Conservation (phyloP, 2,797 vertebrate genomes). For the Enoplosus armatus region DNA sequence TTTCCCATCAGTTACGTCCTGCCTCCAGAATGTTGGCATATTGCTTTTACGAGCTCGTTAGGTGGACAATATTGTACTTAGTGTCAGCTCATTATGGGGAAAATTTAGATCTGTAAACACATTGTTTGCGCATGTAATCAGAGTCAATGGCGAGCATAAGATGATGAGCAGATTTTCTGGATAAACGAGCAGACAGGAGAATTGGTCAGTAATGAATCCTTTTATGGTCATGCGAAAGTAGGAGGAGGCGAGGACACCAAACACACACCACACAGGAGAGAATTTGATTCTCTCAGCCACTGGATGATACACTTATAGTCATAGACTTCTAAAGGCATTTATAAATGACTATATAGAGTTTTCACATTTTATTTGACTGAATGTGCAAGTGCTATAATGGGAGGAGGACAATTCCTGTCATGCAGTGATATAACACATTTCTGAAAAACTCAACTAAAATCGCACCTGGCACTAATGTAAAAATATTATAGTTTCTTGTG, state of each 20-base stretch:
- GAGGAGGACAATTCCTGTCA: not conserved
- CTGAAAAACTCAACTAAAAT: not conserved
- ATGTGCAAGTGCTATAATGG: not conserved
- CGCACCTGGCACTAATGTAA: not conserved
- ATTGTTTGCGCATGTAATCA: conserved; percentile 79
- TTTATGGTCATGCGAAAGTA: conserved; percentile 32
- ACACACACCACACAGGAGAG: not conserved
- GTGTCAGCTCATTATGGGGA: conserved; percentile 76
- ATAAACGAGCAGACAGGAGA: conserved; percentile 74
- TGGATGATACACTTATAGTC: not conserved
- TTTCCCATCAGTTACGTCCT: conserved; percentile 70
- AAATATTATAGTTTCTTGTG: not conserved
- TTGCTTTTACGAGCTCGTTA: conserved; percentile 81
- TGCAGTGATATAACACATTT: not conserved
- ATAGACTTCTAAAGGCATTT: conserved; percentile 2
- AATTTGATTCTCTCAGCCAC: conserved; percentile 1
- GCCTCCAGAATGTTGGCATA: conserved; percentile 72
- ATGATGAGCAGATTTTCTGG: conserved; percentile 75
- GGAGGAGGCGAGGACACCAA: not conserved
- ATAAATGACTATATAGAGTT: not conserved
- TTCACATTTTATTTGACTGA: conserved; percentile 23
- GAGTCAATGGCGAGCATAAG: conserved; percentile 59
- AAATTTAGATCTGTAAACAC: conserved; percentile 76
- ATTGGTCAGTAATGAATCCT: conserved; percentile 54
- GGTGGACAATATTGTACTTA: conserved; percentile 80